Evolutionary conservation across 2,888 invertebrate genomes (phyloP).

Genomic region (Rhimphoctona megacephalus): DNA sequence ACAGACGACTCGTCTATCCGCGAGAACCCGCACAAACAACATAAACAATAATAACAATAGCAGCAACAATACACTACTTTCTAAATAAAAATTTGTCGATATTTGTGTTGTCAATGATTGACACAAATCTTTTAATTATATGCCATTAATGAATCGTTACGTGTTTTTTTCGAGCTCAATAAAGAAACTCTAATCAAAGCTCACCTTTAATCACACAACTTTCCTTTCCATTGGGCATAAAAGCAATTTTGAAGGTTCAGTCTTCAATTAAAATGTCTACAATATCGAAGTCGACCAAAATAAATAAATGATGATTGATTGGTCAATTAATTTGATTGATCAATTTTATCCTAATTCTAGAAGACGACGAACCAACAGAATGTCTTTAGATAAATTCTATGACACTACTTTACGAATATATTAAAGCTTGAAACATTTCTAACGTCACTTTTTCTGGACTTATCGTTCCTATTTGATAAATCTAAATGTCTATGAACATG

Average conservation of each 20-base stretch:
- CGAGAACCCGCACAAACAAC: no score
- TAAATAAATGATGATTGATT: background rate
- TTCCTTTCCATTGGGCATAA: background rate
- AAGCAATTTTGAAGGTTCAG: background rate
- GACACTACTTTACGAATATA: background rate
- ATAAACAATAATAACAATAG: background rate
- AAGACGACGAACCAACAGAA: background rate
- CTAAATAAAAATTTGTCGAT: background rate
- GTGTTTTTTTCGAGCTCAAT: background rate
- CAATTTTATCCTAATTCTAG: background rate
- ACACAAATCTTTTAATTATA: background rate
- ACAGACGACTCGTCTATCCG: no score
- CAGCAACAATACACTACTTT: background rate
- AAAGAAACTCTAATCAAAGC: background rate
- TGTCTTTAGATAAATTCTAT: background rate
- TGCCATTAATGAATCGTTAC: background rate
- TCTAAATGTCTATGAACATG: background rate
- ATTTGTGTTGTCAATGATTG: background rate
- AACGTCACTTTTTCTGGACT: background rate
- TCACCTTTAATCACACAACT: background rate
- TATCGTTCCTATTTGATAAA: background rate
- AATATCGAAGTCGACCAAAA: background rate
- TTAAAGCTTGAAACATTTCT: background rate
- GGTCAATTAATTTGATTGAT: conserved; percentile 13
- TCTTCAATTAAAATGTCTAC: background rate